Evolutionary conservation across 2,888 invertebrate genomes (phyloP).

Genomic region (Pristionchus fissidentatus): DNA sequence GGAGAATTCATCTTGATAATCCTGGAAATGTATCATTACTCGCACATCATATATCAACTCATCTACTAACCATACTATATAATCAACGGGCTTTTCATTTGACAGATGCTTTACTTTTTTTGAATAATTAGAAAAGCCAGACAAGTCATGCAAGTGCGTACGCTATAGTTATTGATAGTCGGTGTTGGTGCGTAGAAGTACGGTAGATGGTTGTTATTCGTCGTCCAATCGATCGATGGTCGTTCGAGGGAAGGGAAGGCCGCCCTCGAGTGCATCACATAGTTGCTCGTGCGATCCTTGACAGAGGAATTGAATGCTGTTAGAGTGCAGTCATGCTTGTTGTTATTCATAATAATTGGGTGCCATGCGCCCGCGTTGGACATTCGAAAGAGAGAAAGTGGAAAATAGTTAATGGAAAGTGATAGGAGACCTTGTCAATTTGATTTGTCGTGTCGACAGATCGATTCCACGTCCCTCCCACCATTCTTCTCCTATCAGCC

Average conservation of each 20-base stretch:
- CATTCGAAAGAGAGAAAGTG: neutral
- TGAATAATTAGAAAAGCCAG: neutral
- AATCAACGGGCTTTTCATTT: too few relatives aligned
- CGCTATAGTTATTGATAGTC: too few relatives aligned
- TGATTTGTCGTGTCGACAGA: conserved; percentile 51
- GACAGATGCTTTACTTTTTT: neutral
- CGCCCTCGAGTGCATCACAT: neutral
- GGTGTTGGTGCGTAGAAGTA: neutral
- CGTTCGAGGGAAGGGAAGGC: neutral
- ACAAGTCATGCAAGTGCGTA: conserved; percentile 18
- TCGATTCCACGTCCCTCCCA: conserved; percentile 53
- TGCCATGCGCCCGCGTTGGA: too few relatives aligned
- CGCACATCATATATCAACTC: too few relatives aligned
- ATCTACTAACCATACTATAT: too few relatives aligned
- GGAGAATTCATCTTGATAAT: conserved; percentile 13
- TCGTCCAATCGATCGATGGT: neutral
- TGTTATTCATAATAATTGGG: neutral
- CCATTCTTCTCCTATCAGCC: conserved; percentile 51
- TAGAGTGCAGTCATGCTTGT: neutral
- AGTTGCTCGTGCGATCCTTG: conserved; percentile 3
- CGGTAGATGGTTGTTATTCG: neutral
- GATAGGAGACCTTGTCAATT: conserved; percentile 43
- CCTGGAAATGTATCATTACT: neutral
- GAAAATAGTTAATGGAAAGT: neutral
- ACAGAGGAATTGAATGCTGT: neutral